phyloP scores from a whole-genome alignment of 2,888 invertebrate genomes.

The Parasteatoda lunata region DNA sequence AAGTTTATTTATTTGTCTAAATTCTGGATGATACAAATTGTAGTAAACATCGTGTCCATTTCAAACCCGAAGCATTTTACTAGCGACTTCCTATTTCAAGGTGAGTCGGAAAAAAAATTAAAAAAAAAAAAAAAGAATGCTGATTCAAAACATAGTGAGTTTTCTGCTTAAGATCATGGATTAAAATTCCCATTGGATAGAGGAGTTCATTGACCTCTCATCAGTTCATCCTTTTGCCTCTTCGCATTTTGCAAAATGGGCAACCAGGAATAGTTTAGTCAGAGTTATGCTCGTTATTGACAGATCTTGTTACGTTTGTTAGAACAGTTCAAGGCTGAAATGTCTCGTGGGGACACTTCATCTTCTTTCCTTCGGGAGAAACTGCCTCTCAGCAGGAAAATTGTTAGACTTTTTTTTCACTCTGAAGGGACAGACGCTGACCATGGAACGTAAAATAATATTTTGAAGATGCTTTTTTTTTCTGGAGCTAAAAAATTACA shows the following conservation, averaged over 20 bases:
- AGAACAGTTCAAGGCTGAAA: constrained; percentile 51
- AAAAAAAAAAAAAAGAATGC: background rate
- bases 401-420: too few species aligned
- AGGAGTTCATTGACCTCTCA: constrained; percentile 50
- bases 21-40: background rate
- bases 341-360: background rate
- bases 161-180: constrained; percentile 21
- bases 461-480: too few species aligned
- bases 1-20: too few species aligned
- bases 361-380: constrained; percentile 3
- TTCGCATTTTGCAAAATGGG: constrained; percentile 35
- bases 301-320: constrained; percentile 59
- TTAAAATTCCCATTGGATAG: constrained; percentile 37
- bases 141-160: background rate
- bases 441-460: too few species aligned
- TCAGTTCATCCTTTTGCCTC: constrained; percentile 41
- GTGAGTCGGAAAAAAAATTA: background rate
- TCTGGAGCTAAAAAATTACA: too few species aligned
- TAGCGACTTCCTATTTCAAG: background rate
- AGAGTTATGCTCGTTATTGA: constrained; percentile 50
- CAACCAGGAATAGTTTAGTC: constrained; percentile 52
- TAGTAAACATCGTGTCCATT: background rate
- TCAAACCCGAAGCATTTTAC: background rate
- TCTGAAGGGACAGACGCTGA: too few species aligned
- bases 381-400: too few species aligned